Evolutionary conservation across 1,140 invertebrate species (phyloP), one percentile per base, ranked within the genome.

Genomic region (Drusus annulatus): DNA sequence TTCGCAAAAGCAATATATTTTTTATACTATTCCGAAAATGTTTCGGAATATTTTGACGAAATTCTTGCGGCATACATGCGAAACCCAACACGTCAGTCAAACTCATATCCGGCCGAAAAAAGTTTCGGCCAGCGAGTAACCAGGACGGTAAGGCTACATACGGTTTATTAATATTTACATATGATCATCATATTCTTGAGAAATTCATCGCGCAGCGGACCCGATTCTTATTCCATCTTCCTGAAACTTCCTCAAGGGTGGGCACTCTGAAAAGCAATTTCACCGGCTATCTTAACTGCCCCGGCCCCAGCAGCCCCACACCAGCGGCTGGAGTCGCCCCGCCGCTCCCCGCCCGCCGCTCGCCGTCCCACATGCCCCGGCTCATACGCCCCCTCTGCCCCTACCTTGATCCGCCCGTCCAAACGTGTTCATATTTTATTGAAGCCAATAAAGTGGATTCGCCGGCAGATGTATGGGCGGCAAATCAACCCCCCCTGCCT

Each of bases 371-470:
- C 36, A 45, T 2, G 28, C 28, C 17, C 36, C 88, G 56, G 54
- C 76, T 62, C 31, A 36, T 36, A 36, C 31, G 31, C 31, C 17
- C 36, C 88, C 69, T 36, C 76, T 62, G 52, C 45, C 25, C 79
- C 58, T 16, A n/a, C 50, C 6, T 68, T 23, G n/a, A 36, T 73
- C 76, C 76, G 28, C 74, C 83, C 89, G 89, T 89, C 90, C 88
- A 87, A 87, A 90, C 88, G 89, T 89, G 89, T 89, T 90, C 89
- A 90, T 90, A 90, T 90, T 90, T 90, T 90, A 90, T 90, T 89
- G 88, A 85, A 87, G 88, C 89, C 88, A 90, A 90, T 90, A 90
- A 90, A 90, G 89, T 86, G 89, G 89, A 90, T 90, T 90, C 89
- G 89, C 88, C 82, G 82, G 80, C 79, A 83, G 82, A 83, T 81